A percentile compares a stretch with the other conserved stretches of the same genome.
phyloP scores from a whole-genome alignment of 2,888 invertebrate genomes.

The Heteropelma amictum region DNA sequence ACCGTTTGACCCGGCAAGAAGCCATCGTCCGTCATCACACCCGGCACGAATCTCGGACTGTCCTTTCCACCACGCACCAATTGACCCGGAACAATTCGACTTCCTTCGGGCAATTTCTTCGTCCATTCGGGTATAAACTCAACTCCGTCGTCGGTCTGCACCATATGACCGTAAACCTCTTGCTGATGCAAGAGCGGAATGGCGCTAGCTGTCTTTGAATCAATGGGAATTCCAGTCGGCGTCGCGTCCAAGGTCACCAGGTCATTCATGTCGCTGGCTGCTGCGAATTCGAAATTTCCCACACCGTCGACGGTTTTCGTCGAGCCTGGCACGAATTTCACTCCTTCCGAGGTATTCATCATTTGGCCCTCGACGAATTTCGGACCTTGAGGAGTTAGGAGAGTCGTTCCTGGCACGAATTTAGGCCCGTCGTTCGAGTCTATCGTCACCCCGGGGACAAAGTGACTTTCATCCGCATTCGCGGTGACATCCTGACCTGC shows the following conservation, averaged over 20 bases:
- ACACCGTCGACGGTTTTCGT: slow-evolving; percentile 74
- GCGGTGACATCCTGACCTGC: slow-evolving; percentile 82
- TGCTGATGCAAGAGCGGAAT: slow-evolving; percentile 76
- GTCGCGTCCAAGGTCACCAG: slow-evolving; percentile 80
- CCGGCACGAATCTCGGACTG: slow-evolving; percentile 84
- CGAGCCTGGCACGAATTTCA: slow-evolving; percentile 83
- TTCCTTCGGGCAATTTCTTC: slow-evolving; percentile 79
- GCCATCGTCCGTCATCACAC: slow-evolving; percentile 83
- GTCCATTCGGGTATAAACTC: slow-evolving; percentile 83
- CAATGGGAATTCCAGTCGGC: slow-evolving; percentile 81
- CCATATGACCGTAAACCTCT: slow-evolving; percentile 83
- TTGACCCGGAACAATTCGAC: slow-evolving; percentile 82
- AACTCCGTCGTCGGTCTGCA: slow-evolving; percentile 83
- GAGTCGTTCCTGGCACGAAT: slow-evolving; percentile 82
- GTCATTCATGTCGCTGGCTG: slow-evolving; percentile 81
- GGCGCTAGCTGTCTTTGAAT: slow-evolving; percentile 79
- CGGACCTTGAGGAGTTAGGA: slow-evolving; percentile 82
- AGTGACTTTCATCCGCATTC: slow-evolving; percentile 80
- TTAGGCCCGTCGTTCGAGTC: slow-evolving; percentile 77
- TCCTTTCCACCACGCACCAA: slow-evolving; percentile 82
- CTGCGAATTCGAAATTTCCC: slow-evolving; percentile 81
- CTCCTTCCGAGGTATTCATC: slow-evolving; percentile 81
- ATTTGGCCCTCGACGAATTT: slow-evolving; percentile 85
- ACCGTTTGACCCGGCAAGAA: slow-evolving; percentile 86
- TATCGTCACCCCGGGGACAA: slow-evolving; percentile 82